Percentiles rank a stretch among this genome's conserved stretches.
Evolutionary conservation across 2,888 invertebrate genomes (phyloP).

Genomic region (Athalia circularis): DNA sequence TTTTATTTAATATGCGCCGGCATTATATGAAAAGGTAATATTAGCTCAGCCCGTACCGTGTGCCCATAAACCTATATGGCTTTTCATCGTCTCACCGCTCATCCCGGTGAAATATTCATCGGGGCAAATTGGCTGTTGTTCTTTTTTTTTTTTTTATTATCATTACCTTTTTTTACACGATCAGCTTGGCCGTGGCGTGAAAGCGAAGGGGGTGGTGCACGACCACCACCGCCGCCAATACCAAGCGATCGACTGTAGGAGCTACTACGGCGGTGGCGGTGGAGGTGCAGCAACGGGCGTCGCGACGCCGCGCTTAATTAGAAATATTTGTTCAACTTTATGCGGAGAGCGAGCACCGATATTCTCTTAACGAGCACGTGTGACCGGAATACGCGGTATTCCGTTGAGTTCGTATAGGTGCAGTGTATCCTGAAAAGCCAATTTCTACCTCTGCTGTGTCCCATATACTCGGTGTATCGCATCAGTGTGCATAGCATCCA

Average conservation of each 20-base stretch:
- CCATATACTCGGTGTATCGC: neutral
- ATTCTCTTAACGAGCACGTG: constrained; percentile 41
- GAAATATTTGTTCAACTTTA: constrained; percentile 42
- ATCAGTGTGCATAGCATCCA: neutral
- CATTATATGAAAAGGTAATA: constrained; percentile 55
- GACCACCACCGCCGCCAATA: too few relatives aligned
- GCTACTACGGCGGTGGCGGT: neutral
- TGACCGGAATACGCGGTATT: constrained; percentile 20
- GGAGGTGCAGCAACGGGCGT: neutral
- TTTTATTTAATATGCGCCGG: constrained; percentile 55
- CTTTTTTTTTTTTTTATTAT: constrained; percentile 17
- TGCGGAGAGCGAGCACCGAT: constrained; percentile 23
- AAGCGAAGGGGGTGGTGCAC: too few relatives aligned
- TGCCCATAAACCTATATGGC: constrained; percentile 39
- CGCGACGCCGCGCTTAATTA: constrained; percentile 30
- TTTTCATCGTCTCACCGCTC: constrained; percentile 40
- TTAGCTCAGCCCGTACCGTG: constrained; percentile 50
- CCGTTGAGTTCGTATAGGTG: neutral
- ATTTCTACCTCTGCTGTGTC: neutral
- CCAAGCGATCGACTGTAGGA: too few relatives aligned
- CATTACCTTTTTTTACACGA: constrained; percentile 41
- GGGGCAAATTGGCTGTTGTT: constrained; percentile 52
- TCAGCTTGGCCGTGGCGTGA: constrained; percentile 9
- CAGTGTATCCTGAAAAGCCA: neutral
- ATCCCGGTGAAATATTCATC: constrained; percentile 50